phyloP scores from a whole-genome alignment of 2,797 vertebrate species.

The Urophycis tenuis region DNA sequence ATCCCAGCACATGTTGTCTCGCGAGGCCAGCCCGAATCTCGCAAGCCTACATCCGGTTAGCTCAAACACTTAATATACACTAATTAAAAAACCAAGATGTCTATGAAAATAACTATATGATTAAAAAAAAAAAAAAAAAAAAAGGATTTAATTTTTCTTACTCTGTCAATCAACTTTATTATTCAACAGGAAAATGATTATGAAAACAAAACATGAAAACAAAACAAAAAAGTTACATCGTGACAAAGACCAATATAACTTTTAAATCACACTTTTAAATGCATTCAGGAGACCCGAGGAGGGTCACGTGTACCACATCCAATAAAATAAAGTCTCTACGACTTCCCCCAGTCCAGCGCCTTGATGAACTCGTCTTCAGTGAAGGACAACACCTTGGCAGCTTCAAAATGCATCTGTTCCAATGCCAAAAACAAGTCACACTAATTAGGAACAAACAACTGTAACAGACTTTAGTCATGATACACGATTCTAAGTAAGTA shows the following conservation, averaged over 20 bases:
- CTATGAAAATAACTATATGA: too few relatives aligned
- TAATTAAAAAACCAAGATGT: too few relatives aligned
- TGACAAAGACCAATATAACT: background rate
- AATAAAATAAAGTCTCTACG: slow-evolving; percentile 35
- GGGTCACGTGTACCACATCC: background rate
- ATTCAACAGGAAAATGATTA: background rate
- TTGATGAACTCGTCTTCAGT: slow-evolving; percentile 95
- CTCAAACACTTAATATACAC: too few relatives aligned
- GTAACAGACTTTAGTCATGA: too few relatives aligned
- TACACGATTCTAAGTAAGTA: too few relatives aligned
- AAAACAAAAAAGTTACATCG: background rate
- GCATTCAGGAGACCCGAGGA: background rate
- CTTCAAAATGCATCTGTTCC: slow-evolving; percentile 92
- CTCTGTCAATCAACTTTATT: background rate
- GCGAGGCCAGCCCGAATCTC: too few relatives aligned
- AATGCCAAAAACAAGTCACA: background rate
- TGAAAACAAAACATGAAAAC: background rate
- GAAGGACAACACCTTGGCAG: slow-evolving; percentile 92
- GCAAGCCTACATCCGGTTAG: too few relatives aligned
- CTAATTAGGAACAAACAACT: too few relatives aligned
- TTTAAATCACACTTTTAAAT: background rate
- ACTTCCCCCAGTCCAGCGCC: slow-evolving; percentile 85
- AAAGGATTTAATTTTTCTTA: background rate
- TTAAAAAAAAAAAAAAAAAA: too few relatives aligned
- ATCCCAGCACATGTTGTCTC: too few relatives aligned